Percentiles rank a stretch among this genome's conserved stretches.
These are phyloP conservation scores for Takifugu ocellatus DNA, from an alignment of 2,797 vertebrate genomes.

Conservation along the genomic window DNA sequence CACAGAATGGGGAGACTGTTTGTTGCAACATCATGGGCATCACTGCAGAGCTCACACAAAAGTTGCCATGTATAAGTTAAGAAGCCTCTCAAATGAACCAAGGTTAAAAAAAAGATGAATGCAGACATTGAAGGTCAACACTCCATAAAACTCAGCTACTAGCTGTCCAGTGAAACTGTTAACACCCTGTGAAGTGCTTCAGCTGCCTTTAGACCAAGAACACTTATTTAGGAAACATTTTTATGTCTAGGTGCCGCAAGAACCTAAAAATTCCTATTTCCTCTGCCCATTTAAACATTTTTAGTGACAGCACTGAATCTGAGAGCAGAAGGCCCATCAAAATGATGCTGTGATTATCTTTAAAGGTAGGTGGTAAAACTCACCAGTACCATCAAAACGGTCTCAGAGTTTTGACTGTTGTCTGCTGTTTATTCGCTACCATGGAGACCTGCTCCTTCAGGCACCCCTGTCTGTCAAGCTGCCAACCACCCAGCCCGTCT, in stretches of 20 bases:
- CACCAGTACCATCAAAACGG: not conserved
- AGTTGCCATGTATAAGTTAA: no score
- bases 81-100: conserved; percentile 25
- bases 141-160: conserved; percentile 53
- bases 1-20: conserved; percentile 31
- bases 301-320: conserved; percentile 23
- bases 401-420: not conserved
- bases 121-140: conserved; percentile 52
- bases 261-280: conserved; percentile 32
- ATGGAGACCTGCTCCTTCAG: conserved; percentile 47
- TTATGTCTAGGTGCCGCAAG: conserved; percentile 35
- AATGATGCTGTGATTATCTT: conserved; percentile 26
- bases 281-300: conserved; percentile 26
- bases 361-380: conserved; percentile 30
- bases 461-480: conserved; percentile 37
- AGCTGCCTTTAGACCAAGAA: conserved; percentile 44
- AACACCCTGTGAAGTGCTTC: conserved; percentile 61
- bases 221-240: conserved; percentile 63
- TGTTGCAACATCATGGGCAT: conserved; percentile 25
- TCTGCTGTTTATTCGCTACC: conserved; percentile 38
- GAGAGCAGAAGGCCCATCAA: conserved; percentile 16
- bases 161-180: conserved; percentile 54
- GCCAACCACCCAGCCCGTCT: conserved; percentile 54
- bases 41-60: conserved; percentile 29
- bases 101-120: conserved; percentile 44